These are phyloP conservation scores for Drosophila subobscura DNA, from an alignment of 1,140 invertebrate species.

Conservation along the genomic window DNA sequence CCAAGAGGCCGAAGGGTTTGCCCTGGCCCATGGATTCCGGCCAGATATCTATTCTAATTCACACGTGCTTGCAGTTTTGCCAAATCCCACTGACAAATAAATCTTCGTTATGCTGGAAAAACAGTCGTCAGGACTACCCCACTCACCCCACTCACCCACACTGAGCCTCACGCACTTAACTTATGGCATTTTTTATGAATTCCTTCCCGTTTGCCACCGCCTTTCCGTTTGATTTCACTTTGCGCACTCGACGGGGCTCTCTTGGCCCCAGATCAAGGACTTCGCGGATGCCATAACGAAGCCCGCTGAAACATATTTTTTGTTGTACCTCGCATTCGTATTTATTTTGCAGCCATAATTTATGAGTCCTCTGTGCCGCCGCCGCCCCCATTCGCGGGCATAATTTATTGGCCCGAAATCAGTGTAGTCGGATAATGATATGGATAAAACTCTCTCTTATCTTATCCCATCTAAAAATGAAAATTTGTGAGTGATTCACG, in stretches of 20 bases:
- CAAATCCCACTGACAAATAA: conserved; percentile 62
- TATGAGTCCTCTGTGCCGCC: conserved; percentile 55
- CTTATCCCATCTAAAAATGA: conserved; percentile 17
- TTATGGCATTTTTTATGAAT: conserved; percentile 69
- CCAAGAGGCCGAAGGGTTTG: conserved; percentile 39
- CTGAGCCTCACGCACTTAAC: conserved; percentile 48
- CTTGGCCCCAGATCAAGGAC: conserved; percentile 29
- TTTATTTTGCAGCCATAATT: conserved; percentile 74
- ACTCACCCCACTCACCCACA: too few relatives aligned
- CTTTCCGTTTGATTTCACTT: conserved; percentile 68
- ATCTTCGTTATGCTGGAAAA: conserved; percentile 69
- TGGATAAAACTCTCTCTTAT: too few relatives aligned
- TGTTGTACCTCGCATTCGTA: conserved; percentile 50
- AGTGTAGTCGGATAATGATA: background rate
- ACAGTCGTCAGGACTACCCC: conserved; percentile 16
- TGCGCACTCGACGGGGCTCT: conserved; percentile 1
- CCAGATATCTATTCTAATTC: conserved; percentile 70
- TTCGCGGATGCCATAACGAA: conserved; percentile 51
- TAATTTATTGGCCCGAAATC: conserved; percentile 11
- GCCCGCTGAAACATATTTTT: conserved; percentile 46
- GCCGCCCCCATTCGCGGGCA: conserved; percentile 1
- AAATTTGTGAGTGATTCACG: conserved; percentile 25
- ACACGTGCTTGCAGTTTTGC: conserved; percentile 77
- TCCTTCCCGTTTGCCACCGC: conserved; percentile 45
- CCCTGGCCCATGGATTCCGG: conserved; percentile 59